phyloP scores from a whole-genome alignment of 2,113 vertebrate species.

The Chascanopsetta lugubris region DNA sequence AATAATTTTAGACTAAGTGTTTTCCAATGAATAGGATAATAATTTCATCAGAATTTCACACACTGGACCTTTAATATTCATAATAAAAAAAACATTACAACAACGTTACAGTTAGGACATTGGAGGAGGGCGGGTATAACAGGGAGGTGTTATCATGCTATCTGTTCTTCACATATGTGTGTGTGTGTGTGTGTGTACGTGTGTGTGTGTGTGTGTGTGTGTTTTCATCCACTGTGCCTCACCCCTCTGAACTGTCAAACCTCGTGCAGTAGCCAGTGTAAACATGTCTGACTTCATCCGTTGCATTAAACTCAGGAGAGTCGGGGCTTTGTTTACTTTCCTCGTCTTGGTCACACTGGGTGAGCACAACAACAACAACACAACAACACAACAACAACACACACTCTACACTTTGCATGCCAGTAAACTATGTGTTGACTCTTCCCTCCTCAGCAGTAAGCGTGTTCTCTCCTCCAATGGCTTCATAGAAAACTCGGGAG shows the following conservation, averaged over 20 bases:
- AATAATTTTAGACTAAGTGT: too few species aligned
- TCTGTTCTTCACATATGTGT: conserved; percentile 68
- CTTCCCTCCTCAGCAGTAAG: too few species aligned
- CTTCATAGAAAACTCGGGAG: too few species aligned
- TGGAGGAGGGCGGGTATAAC: neutral
- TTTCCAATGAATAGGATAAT: too few species aligned
- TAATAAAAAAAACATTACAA: neutral
- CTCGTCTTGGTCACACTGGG: conserved; percentile 58
- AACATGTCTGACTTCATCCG: neutral
- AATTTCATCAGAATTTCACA: too few species aligned
- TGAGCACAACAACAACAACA: conserved; percentile 38
- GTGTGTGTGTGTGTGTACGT: conserved; percentile 12
- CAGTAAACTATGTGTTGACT: too few species aligned
- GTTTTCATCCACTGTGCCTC: neutral
- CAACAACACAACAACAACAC: neutral
- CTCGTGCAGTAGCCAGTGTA: neutral
- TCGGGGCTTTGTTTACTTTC: conserved; percentile 50
- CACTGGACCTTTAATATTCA: neutral
- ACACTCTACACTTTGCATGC: neutral
- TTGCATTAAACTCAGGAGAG: conserved; percentile 16
- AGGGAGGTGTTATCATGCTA: conserved; percentile 48
- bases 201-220: conserved; percentile 3
- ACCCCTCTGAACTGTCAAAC: conserved; percentile 13
- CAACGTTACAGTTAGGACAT: neutral
- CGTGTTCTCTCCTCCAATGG: too few species aligned